Conservation (phyloP, 2,113 vertebrate genomes). For the Siphamia tubifer region DNA sequence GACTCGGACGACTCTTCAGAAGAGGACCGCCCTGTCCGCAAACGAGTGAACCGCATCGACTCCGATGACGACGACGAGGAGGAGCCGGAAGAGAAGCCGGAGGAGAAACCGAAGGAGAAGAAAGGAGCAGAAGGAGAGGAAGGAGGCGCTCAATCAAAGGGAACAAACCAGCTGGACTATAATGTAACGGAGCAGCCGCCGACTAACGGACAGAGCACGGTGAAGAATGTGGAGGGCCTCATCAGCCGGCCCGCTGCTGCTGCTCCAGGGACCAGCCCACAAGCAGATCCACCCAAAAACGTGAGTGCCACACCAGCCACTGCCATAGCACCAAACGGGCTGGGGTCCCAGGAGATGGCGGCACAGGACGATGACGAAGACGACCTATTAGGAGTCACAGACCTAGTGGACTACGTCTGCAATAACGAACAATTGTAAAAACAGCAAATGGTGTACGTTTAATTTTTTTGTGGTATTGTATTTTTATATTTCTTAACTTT, state of each 20-base stretch:
- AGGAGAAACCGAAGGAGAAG: constrained; percentile 51
- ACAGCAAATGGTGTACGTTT: constrained; percentile 39
- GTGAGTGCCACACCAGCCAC: constrained; percentile 64
- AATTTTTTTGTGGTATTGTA: constrained; percentile 63
- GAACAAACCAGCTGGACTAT: constrained; percentile 85
- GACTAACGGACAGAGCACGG: constrained; percentile 89
- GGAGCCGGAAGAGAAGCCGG: constrained; percentile 43
- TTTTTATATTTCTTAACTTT: constrained; percentile 79
- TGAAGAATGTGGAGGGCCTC: constrained; percentile 83
- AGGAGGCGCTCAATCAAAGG: constrained; percentile 83
- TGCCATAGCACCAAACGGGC: constrained; percentile 84
- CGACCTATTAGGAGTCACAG: constrained; percentile 97
- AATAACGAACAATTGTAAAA: constrained; percentile 98
- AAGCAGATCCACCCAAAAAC: constrained; percentile 82
- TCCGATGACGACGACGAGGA: constrained; percentile 81
- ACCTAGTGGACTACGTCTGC: constrained; percentile 99
- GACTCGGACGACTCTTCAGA: constrained; percentile 60
- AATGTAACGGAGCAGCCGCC: constrained; percentile 85
- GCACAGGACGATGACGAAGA: constrained; percentile 94
- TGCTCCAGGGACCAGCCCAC: constrained; percentile 10
- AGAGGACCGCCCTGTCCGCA: constrained; percentile 83
- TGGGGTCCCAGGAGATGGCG: constrained; percentile 81
- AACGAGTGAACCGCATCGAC: constrained; percentile 87
- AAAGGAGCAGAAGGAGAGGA: constrained; percentile 80
- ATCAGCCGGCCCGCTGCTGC: not conserved